Evolutionary conservation across 2,113 vertebrate species (phyloP), one percentile per base, ranked within the genome.

Genomic region (Canis aureus): DNA sequence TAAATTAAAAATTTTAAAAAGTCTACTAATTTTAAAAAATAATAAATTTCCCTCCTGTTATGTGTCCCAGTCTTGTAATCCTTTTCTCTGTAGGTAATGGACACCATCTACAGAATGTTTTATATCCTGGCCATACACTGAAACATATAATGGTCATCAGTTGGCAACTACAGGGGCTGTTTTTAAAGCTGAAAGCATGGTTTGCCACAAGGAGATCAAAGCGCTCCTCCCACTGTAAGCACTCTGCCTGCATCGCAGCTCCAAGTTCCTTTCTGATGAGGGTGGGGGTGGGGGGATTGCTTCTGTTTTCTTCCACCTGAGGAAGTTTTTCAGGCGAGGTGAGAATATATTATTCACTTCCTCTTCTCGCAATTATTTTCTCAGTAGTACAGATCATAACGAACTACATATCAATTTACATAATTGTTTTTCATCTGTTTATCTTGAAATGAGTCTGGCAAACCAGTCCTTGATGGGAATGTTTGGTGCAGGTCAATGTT

Each of bases 141-240:
- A 78, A 90, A 78, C 55, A 59, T 27, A 11, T 64, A 83, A 66
- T 57, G 60, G 49, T 38, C 83, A 80, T 62, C 87, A 67, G 15
- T 2, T 38, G 38, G 29, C 17, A 85, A 83, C 5, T 23, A 2
- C 16, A 82, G 17, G 8, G 51, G 2, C 8, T 79, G 5, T n/a
- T 83, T 96, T 95, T 80, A 76, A 91, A 87, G 67, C 13, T 76
- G 29, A 51, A 93, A 88, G 53, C 8, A 51, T n/a, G 11, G 20
- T 71, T 96, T 2, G 43, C 35, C 51, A 35, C 12, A 27, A 80
- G 59, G 35, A 89, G 88, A 53, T 8, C 53, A 51, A 60, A 85
- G n/a, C 53, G 3, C 0, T 57, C 15, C 17, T 88, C 53, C 12
- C 38, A 76, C 38, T 53, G 3, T 32, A 80, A 27, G 53, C 49